Base-by-base conservation (phyloP, 2,888 invertebrate species). In the Meta bourneti region DNA sequence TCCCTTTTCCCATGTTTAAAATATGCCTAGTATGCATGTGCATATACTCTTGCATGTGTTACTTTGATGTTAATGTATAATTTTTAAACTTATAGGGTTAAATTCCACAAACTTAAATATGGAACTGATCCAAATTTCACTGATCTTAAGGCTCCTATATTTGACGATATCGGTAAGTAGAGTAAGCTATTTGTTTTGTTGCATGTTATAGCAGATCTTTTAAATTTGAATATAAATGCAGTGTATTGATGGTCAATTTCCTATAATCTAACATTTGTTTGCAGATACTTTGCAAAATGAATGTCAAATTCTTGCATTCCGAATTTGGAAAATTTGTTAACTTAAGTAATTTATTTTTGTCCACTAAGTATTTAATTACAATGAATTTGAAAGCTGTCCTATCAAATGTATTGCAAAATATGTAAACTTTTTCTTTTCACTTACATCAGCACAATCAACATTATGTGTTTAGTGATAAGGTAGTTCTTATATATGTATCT, bases 31-130 rank as follows among this genome's bases (percentile, higher is more conserved):
- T 34, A 2, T 34, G 34, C n/a, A n/a, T n/a, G n/a, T n/a, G n/a
- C n/a, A n/a, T n/a, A n/a, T 34, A 34, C 34, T 34, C 4, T 34
- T 34, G 4, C 34, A 34, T 34, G 34, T 34, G 34, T 34, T 2
- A 34, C 34, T 34, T 34, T 34, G 1, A 34, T 34, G 34, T 34
- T 34, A 34, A 2, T 34, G 1, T 34, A 34, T 8, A 51, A 48
- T 77, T 75, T 92, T 61, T 82, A 87, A 85, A 20, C 91, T 94
- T 79, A 20, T 93, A 96, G 97, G 94, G 98, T 98, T 84, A 99
- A 99, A 95, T 98, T 97, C 95, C 98, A 99, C 95, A 99, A 98
- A 95, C 96, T 99, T 94, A 99, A 99, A 95, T 99, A 98, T 95
- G 99, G 99, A 69, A 98, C 97, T 91, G 98, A 98, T 95, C 96